Percentiles rank a stretch among this genome's conserved stretches.
These are phyloP conservation scores for Ammodytes marinus DNA, from an alignment of 2,113 vertebrate species.

Conservation along the genomic window DNA sequence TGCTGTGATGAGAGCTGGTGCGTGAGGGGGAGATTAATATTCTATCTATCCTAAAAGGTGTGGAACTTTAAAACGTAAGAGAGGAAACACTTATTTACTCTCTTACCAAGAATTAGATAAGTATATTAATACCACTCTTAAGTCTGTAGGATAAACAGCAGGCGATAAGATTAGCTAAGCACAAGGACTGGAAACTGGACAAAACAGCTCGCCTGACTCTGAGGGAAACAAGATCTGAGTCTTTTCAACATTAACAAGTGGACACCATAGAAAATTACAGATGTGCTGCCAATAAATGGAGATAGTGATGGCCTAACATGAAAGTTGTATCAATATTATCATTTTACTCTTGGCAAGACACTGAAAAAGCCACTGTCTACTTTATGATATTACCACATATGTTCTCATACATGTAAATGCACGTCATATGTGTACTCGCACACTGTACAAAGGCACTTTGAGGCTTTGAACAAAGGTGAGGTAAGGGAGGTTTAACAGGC, in stretches of 20 bases:
- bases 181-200: background rate
- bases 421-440: background rate
- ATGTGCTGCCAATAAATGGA: background rate
- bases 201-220: background rate
- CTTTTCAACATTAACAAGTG: background rate
- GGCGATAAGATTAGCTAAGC: background rate
- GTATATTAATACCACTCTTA: background rate
- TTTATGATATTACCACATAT: background rate
- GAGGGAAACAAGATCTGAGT: background rate
- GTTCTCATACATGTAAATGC: background rate
- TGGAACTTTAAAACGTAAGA: background rate
- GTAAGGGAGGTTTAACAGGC: constrained; percentile 56
- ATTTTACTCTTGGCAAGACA: no score
- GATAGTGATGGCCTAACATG: no score
- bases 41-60: background rate
- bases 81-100: no score
- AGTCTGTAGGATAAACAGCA: background rate
- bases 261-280: background rate
- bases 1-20: background rate
- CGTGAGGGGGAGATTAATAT: background rate
- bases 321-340: no score
- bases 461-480: constrained; percentile 58
- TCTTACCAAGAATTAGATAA: background rate
- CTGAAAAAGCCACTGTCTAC: background rate
- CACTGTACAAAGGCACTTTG: constrained; percentile 45